Percentiles rank a stretch among this genome's conserved stretches.
Evolutionary conservation across 2,797 vertebrate species (phyloP).

Genomic region (Betta splendens): DNA sequence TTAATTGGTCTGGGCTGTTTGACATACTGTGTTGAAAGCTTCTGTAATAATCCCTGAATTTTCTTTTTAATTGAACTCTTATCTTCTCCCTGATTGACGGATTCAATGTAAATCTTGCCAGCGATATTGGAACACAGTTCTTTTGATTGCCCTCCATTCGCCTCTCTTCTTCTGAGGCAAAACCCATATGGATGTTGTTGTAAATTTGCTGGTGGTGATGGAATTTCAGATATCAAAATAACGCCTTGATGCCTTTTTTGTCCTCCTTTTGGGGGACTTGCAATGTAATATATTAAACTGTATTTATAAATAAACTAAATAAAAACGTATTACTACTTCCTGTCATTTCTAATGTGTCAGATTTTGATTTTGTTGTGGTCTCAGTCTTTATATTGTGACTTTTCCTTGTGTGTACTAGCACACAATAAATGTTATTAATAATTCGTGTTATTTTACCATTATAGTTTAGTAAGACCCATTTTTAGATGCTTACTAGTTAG

Average conservation of each 20-base stretch:
- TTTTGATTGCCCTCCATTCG: conserved; percentile 45
- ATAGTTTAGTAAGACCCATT: too few relatives aligned
- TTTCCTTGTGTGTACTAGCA: not conserved
- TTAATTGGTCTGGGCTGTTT: conserved; percentile 23
- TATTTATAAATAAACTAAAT: conserved; percentile 85
- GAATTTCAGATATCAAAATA: conserved; percentile 78
- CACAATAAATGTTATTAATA: too few relatives aligned
- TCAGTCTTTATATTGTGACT: not conserved
- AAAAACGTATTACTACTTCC: conserved; percentile 58
- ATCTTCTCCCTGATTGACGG: conserved; percentile 46
- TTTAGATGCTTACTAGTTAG: too few relatives aligned
- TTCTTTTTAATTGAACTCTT: conserved; percentile 62
- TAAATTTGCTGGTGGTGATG: conserved; percentile 61
- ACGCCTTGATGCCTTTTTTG: conserved; percentile 87
- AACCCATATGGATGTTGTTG: conserved; percentile 56
- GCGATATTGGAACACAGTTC: conserved; percentile 32
- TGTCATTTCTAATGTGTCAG: conserved; percentile 8
- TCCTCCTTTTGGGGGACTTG: conserved; percentile 79
- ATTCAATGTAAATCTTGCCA: conserved; percentile 54
- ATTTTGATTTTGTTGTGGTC: not conserved
- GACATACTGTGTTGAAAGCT: conserved; percentile 36
- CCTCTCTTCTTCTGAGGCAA: conserved; percentile 38
- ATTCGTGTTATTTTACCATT: too few relatives aligned
- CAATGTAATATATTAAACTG: conserved; percentile 77
- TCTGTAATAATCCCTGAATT: conserved; percentile 43